Evolutionary conservation across 2,888 invertebrate species (phyloP).

Genomic region (Agrotis clavis): DNA sequence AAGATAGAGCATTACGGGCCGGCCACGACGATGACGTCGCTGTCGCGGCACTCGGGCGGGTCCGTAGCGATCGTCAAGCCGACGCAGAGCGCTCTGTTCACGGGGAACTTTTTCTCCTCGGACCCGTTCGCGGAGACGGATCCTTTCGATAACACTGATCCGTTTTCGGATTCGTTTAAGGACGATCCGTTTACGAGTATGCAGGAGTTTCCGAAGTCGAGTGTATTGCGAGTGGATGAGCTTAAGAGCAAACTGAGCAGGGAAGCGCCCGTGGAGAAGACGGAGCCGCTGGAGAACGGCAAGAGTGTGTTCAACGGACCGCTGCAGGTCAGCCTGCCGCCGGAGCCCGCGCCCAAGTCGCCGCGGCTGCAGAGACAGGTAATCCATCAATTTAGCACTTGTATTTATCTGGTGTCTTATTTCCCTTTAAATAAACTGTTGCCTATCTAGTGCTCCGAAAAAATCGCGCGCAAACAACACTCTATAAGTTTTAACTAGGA

Average conservation of each 20-base stretch:
- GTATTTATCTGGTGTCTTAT: background rate
- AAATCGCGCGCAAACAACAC: no score
- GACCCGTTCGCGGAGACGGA: conserved; percentile 93
- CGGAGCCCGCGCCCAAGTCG: conserved; percentile 90
- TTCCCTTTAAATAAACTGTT: background rate
- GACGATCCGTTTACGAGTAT: conserved; percentile 92
- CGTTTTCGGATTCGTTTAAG: conserved; percentile 92
- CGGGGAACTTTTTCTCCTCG: conserved; percentile 84
- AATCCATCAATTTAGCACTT: background rate
- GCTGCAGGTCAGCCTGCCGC: conserved; percentile 93
- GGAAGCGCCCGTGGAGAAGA: conserved; percentile 68
- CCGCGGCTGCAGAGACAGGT: conserved; percentile 86
- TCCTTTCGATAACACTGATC: conserved; percentile 94
- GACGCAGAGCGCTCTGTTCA: conserved; percentile 72
- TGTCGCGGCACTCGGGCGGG: conserved; percentile 88
- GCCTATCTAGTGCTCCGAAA: no score
- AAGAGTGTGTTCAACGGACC: conserved; percentile 92
- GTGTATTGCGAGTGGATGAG: conserved; percentile 75
- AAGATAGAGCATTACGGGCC: conserved; percentile 82
- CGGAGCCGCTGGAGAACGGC: conserved; percentile 72
- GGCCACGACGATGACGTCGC: conserved; percentile 88
- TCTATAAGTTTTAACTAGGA: no score
- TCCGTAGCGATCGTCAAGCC: conserved; percentile 86
- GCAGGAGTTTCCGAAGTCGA: conserved; percentile 83
- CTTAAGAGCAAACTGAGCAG: conserved; percentile 73